Conservation (phyloP, 2,113 vertebrate genomes). For the Mionectes macconnelli region DNA sequence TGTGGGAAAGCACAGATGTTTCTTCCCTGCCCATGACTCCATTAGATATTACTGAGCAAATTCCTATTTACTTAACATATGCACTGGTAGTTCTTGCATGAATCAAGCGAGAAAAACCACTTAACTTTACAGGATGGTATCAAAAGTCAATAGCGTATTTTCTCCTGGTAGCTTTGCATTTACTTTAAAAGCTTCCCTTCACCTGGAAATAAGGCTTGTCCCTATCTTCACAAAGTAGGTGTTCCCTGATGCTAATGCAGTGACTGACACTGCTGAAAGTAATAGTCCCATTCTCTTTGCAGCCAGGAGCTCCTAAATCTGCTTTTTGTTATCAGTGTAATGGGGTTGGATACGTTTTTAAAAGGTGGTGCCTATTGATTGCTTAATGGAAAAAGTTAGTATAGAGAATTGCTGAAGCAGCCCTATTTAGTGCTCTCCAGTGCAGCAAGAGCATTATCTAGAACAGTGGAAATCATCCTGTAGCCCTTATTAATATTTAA, state of each 20-base stretch:
- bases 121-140: slow-evolving; percentile 57
- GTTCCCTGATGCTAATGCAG: slow-evolving; percentile 48
- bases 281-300: slow-evolving; percentile 35
- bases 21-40: background rate
- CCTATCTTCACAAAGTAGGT: slow-evolving; percentile 34
- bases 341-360: slow-evolving; percentile 73
- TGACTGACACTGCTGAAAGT: slow-evolving; percentile 61
- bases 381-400: slow-evolving; percentile 76
- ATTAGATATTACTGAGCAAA: slow-evolving; percentile 13
- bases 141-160: slow-evolving; percentile 60
- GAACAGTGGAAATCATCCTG: slow-evolving; percentile 57
- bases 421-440: slow-evolving; percentile 62
- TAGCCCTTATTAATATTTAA: slow-evolving; percentile 75
- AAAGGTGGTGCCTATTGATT: slow-evolving; percentile 78
- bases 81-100: background rate
- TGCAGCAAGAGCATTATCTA: slow-evolving; percentile 69
- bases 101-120: slow-evolving; percentile 50
- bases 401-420: slow-evolving; percentile 72
- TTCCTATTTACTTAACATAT: background rate
- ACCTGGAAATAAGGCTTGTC: slow-evolving; percentile 32
- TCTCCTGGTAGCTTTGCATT: slow-evolving; percentile 43
- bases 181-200: slow-evolving; percentile 56
- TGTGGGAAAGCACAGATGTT: background rate
- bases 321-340: slow-evolving; percentile 64
- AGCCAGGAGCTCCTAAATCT: slow-evolving; percentile 51